Evolutionary conservation across 1,140 invertebrate species (phyloP), one percentile per base, ranked within the genome.

Genomic region (Diorhabda sublineata): DNA sequence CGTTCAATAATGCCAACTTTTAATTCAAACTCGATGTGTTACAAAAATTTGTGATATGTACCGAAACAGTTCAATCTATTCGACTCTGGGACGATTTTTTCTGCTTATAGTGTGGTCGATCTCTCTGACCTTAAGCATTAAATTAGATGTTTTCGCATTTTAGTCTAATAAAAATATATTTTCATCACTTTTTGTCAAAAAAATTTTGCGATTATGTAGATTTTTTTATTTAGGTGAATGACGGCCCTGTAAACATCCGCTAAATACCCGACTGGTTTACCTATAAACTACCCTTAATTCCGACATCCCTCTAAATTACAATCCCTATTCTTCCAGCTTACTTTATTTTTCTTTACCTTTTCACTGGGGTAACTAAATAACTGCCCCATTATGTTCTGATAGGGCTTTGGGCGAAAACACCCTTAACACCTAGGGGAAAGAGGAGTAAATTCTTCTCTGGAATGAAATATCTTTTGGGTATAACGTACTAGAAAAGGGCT

Each of bases 221-320:
- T 26, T 26, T 26, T 26, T 26, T 26, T 26, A 26, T 26, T 26
- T 26, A 26, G 26, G 26, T n/a, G 26, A 60, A 5, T 7, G 11
- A 60, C 58, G 42, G n/a, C 42, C n/a, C 42, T 60, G 58, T 60
- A 60, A 11, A 11, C 58, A 76, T 78, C 77, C 76, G 77, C 77
- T 79, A 79, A 80, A 80, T 78, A 81, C 79, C 76, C 74, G 74
- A 63, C 74, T 77, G 80, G 80, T 81, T 80, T 80, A 81, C 80
- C 80, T 81, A 81, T 81, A 81, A 81, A 81, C 80, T 81, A 81
- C 80, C 80, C 80, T 80, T 81, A 81, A 81, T 81, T 80, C 80
- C 78, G 73, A 81, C 80, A 81, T 80, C 80, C 80, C 79, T 81
- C 80, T 81, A 81, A 81, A 81, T 81, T 81, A 80, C 80, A 80